Evolutionary conservation across 2,113 vertebrate genomes (phyloP), one percentile per base, ranked within the genome.

Genomic region (Rutilus rutilus): DNA sequence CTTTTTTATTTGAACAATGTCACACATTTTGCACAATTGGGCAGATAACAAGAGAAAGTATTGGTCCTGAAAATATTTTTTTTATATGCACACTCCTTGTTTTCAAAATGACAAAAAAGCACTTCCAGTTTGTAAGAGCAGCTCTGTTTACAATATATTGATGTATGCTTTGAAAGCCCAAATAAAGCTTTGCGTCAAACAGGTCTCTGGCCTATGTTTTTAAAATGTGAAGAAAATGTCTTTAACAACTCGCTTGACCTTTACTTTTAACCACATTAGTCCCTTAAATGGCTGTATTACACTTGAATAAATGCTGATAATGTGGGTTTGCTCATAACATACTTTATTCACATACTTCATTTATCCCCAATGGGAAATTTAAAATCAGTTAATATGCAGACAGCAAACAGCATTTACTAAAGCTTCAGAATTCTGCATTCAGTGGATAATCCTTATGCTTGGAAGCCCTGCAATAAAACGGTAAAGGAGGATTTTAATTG

Each of bases 391-490:
- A 12, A 5, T 54, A 45, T 81, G 60, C 59, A 36, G 36, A 36
- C 36, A 19, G 14, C 5, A 39, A 50, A 57, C 23, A 4, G 2
- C 11, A 23, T 59, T 78, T n/a, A 11, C 47, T 11, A 2, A 47
- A 2, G 21, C 6, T 92, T 60, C 65, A 94, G 85, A 90, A 93
- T 86, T 94, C 90, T 30, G 87, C 17, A 45, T 91, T 88, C 27
- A 93, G 77, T n/a, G 94, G 94, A 86, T 50, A 94, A 85, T 94
- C 93, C 88, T 92, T 94, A 88, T 94, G 94, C 6, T 91, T 91
- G 3, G 86, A 57, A 3, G 82, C 91, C 94, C 94, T 95, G 86
- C 10, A 83, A 50, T 60, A 57, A 87, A 52, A 84, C 87, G 1
- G 45, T 23, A 62, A 69, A 77, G 9, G n/a, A 52, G 19, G 45